Conservation (phyloP, 53 echinoderm and acorn worm genomes). For the Holothuria scabra region DNA sequence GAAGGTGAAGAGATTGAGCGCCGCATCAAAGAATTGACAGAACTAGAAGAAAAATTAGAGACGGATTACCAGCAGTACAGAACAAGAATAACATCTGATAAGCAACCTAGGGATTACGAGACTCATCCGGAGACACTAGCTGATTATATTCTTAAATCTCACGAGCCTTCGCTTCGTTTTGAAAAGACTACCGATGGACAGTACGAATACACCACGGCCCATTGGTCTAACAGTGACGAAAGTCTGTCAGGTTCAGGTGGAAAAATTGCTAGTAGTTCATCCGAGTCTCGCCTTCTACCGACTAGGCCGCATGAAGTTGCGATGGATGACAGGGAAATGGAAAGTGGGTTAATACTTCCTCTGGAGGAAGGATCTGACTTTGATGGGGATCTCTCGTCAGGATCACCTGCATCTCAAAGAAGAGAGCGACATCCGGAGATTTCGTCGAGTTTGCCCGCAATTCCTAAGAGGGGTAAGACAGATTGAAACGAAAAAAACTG, state of each 20-base stretch:
- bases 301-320: slow-evolving; percentile 3
- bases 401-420: slow-evolving; percentile 27
- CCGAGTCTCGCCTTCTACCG: slow-evolving; percentile 34
- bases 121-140: slow-evolving; percentile 23
- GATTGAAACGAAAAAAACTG: no score
- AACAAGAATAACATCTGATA: neutral
- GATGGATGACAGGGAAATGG: slow-evolving; percentile 63
- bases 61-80: slow-evolving; percentile 59
- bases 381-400: slow-evolving; percentile 30
- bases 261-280: slow-evolving; percentile 16
- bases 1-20: slow-evolving; percentile 95
- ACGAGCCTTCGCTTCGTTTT: slow-evolving; percentile 28
- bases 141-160: slow-evolving; percentile 36
- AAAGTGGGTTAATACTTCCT: slow-evolving; percentile 85
- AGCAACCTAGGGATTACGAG: neutral
- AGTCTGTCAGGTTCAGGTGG: slow-evolving; percentile 22
- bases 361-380: slow-evolving; percentile 70
- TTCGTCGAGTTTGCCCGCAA: neutral
- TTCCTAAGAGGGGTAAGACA: slow-evolving; percentile 24
- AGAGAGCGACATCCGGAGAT: neutral
- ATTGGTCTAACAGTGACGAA: slow-evolving; percentile 44
- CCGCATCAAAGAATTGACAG: slow-evolving; percentile 83
- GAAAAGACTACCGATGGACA: slow-evolving; percentile 38
- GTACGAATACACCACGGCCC: slow-evolving; percentile 34
- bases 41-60: slow-evolving; percentile 49